Conservation (phyloP, 2,888 invertebrate genomes). For the Notodonta dromedarius region DNA sequence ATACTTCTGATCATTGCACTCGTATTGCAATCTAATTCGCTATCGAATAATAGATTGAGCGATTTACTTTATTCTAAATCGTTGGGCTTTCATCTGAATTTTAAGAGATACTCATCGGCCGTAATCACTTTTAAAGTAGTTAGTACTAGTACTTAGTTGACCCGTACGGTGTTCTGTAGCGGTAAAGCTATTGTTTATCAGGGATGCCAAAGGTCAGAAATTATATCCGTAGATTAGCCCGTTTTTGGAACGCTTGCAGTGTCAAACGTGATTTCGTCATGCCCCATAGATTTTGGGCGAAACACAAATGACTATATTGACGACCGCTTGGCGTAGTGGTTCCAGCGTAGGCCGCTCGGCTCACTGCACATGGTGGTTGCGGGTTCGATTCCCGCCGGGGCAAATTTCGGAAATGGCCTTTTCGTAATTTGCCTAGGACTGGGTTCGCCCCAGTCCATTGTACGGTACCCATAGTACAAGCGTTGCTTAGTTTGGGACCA, state of each 20-base stretch:
- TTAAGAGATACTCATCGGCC: slow-evolving; percentile 35
- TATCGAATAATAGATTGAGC: slow-evolving; percentile 45
- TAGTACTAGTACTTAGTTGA: too few relatives aligned
- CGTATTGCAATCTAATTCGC: slow-evolving; percentile 39
- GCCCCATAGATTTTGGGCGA: slow-evolving; percentile 17
- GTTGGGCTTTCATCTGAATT: slow-evolving; percentile 43
- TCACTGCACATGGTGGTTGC: too few relatives aligned
- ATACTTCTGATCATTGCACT: slow-evolving; percentile 58
- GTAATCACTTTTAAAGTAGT: slow-evolving; percentile 34
- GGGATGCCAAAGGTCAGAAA: slow-evolving; percentile 20
- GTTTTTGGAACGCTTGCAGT: neutral
- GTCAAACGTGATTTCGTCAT: neutral
- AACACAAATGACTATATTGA: slow-evolving; percentile 35
- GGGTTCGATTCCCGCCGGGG: too few relatives aligned
- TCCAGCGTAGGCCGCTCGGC: too few relatives aligned
- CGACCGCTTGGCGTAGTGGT: too few relatives aligned
- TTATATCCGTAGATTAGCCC: slow-evolving; percentile 10
- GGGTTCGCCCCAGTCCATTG: too few relatives aligned
- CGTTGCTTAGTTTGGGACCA: too few relatives aligned
- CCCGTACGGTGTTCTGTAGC: slow-evolving; percentile 26
- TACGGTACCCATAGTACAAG: too few relatives aligned
- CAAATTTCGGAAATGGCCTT: too few relatives aligned
- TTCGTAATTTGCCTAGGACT: too few relatives aligned
- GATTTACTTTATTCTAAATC: slow-evolving; percentile 53
- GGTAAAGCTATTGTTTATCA: slow-evolving; percentile 24